Percentiles rank a stretch among this genome's conserved stretches.
Evolutionary conservation across 2,113 vertebrate species (phyloP).

Genomic region (Acanthisitta chloris): DNA sequence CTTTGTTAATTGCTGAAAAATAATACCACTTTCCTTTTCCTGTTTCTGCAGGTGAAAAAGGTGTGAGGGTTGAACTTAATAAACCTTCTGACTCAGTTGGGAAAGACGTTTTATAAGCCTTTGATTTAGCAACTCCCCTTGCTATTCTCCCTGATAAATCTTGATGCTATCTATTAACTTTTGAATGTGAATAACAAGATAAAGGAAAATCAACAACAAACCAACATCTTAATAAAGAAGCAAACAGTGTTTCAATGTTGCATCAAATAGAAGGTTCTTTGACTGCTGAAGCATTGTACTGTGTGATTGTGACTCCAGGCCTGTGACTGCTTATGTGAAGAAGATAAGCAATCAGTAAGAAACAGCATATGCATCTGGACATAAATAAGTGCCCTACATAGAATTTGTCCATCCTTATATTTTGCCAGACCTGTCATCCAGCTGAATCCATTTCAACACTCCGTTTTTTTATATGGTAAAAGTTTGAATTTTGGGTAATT

Average conservation of each 20-base stretch:
- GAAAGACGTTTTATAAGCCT: constrained; percentile 73
- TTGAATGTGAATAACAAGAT: constrained; percentile 69
- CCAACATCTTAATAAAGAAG: constrained; percentile 61
- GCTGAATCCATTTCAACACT: constrained; percentile 74
- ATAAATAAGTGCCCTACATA: constrained; percentile 74
- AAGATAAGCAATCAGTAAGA: constrained; percentile 65
- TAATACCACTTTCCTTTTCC: not conserved
- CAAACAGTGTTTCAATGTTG: constrained; percentile 57
- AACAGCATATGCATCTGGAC: constrained; percentile 70
- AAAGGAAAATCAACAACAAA: constrained; percentile 66
- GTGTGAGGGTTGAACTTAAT: constrained; percentile 91
- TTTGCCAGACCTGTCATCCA: constrained; percentile 75
- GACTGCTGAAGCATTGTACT: constrained; percentile 70
- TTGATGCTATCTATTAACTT: constrained; percentile 67
- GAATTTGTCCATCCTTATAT: constrained; percentile 73
- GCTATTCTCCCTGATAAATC: constrained; percentile 46
- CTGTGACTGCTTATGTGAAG: constrained; percentile 69
- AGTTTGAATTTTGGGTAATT: constrained; percentile 77
- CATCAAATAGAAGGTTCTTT: constrained; percentile 66
- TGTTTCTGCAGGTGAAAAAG: constrained; percentile 85
- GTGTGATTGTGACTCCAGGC: constrained; percentile 69
- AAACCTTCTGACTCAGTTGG: constrained; percentile 87
- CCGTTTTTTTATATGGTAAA: constrained; percentile 79
- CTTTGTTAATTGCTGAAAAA: not conserved
- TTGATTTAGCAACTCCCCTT: constrained; percentile 59